phyloP scores from a whole-genome alignment of 2,888 invertebrate genomes.

The Eueremaeus valkanovi region DNA sequence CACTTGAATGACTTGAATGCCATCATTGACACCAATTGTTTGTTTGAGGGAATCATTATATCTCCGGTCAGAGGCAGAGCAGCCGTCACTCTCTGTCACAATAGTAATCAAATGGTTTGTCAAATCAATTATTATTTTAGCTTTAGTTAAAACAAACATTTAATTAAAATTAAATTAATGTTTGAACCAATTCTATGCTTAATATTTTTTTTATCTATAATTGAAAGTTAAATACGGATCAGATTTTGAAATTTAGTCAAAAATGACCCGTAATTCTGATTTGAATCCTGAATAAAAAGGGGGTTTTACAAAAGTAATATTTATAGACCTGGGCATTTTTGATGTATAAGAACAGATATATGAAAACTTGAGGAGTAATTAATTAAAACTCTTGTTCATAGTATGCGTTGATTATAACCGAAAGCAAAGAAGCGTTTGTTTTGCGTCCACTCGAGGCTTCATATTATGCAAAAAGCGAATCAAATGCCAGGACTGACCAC shows the following conservation, averaged over 20 bases:
- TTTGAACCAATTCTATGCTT: too few relatives aligned
- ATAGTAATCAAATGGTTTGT: constrained; percentile 34
- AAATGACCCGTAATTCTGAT: too few relatives aligned
- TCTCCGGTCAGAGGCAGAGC: constrained; percentile 21
- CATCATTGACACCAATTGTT: constrained; percentile 15
- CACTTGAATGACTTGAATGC: background rate
- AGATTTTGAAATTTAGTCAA: too few relatives aligned
- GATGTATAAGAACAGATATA: background rate
- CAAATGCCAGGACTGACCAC: background rate
- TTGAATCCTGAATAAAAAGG: too few relatives aligned
- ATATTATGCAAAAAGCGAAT: background rate
- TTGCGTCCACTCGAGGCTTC: background rate
- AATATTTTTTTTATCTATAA: too few relatives aligned
- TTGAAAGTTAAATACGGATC: too few relatives aligned
- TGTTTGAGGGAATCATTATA: constrained; percentile 35
- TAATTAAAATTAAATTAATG: too few relatives aligned
- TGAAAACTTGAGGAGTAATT: background rate
- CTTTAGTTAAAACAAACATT: too few relatives aligned
- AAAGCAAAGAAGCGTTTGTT: background rate
- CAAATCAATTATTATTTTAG: background rate
- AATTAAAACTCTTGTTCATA: background rate
- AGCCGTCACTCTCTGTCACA: constrained; percentile 33
- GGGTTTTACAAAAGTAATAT: too few relatives aligned
- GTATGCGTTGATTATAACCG: constrained; percentile 13
- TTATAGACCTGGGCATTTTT: too few relatives aligned